A percentile compares a stretch with the other conserved stretches of the same genome.
Evolutionary conservation across 2,113 vertebrate species (phyloP).

Genomic region (Desmodus rotundus): DNA sequence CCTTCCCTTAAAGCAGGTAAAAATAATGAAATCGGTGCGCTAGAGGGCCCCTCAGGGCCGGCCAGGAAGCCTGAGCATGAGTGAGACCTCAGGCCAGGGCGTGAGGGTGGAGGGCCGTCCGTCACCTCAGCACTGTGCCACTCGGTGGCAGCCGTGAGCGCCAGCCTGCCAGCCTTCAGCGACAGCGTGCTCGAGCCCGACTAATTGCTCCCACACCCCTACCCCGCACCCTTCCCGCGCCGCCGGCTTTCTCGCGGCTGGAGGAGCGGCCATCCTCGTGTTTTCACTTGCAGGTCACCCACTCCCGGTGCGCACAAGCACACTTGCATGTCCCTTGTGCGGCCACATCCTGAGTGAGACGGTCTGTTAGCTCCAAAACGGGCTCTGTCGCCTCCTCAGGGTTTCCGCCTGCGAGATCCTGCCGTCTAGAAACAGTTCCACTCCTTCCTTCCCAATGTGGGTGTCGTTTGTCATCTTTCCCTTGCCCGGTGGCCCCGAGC

Average conservation of each 20-base stretch:
- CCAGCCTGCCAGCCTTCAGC: conserved; percentile 91
- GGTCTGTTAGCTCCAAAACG: background rate
- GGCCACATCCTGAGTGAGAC: background rate
- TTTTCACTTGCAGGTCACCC: background rate
- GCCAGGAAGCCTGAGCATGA: conserved; percentile 88
- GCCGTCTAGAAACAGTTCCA: background rate
- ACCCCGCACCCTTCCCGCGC: conserved; percentile 90
- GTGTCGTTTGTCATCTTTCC: background rate
- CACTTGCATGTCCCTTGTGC: background rate
- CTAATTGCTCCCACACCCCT: conserved; percentile 96
- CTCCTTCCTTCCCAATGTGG: background rate
- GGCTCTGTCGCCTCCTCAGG: background rate
- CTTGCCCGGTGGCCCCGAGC: background rate
- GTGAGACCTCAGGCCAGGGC: conserved; percentile 82
- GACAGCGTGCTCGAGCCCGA: conserved; percentile 89
- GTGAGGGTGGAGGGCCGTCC: background rate
- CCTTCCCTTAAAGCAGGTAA: conserved; percentile 70
- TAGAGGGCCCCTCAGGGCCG: conserved; percentile 70
- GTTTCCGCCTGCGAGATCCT: background rate
- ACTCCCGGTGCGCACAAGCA: background rate
- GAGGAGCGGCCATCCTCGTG: conserved; percentile 66
- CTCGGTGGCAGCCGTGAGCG: conserved; percentile 87
- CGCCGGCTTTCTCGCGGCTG: conserved; percentile 85
- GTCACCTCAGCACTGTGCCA: conserved; percentile 54
- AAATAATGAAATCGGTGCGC: conserved; percentile 77